phyloP scores from a whole-genome alignment of 1,140 invertebrate species.

The Trichogramma pretiosum region DNA sequence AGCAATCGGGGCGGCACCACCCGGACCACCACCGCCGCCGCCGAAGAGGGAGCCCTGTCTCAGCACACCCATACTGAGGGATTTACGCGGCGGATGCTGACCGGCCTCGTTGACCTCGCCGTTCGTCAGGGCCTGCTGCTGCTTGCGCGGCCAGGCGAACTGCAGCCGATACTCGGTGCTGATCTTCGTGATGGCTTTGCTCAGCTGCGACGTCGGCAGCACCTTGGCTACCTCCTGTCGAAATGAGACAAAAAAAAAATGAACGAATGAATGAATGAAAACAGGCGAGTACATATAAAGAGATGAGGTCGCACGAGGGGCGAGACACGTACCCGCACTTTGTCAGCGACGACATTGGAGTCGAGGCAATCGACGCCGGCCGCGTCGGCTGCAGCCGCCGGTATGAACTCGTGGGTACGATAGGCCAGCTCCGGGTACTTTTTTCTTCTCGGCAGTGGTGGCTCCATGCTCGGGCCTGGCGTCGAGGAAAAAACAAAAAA shows the following conservation, averaged over 20 bases:
- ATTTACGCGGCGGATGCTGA: conserved; percentile 53
- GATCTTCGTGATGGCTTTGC: conserved; percentile 62
- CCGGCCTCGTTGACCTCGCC: conserved; percentile 44
- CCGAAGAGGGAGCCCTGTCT: conserved; percentile 50
- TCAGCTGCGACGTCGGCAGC: conserved; percentile 51
- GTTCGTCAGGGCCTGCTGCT: conserved; percentile 51
- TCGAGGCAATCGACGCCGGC: conserved; percentile 44
- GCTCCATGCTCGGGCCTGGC: conserved; percentile 60
- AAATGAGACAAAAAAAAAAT: conserved; percentile 9
- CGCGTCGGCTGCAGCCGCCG: conserved; percentile 43
- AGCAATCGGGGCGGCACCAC: too few relatives aligned
- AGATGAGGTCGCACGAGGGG: neutral
- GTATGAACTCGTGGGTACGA: conserved; percentile 70
- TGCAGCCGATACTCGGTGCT: conserved; percentile 81
- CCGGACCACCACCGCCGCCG: too few relatives aligned
- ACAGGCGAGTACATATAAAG: too few relatives aligned
- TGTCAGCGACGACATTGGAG: conserved; percentile 43
- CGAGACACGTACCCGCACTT: conserved; percentile 29
- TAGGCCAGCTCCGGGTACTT: conserved; percentile 80
- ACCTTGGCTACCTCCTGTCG: conserved; percentile 42
- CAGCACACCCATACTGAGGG: conserved; percentile 76
- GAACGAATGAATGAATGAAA: neutral
- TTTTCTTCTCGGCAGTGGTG: conserved; percentile 72
- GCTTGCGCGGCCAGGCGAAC: conserved; percentile 68
- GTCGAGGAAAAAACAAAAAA: too few relatives aligned